Conservation (phyloP, 1,140 invertebrate genomes). For the Belonocnema kinseyi region DNA sequence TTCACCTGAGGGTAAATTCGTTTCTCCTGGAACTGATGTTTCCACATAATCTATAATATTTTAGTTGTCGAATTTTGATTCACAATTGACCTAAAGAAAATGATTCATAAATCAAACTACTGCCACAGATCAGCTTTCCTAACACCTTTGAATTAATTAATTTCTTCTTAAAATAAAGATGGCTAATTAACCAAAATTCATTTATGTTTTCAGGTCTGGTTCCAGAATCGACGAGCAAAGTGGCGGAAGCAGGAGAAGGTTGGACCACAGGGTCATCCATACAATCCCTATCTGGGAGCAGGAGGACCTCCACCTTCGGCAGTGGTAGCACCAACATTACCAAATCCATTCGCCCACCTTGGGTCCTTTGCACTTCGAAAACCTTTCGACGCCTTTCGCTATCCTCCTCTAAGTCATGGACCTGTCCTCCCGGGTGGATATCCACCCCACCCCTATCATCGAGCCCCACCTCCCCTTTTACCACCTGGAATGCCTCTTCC, state of each 20-base stretch:
- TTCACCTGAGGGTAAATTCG: background rate
- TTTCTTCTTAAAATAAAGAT: background rate
- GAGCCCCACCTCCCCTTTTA: conserved; percentile 79
- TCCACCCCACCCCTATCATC: conserved; percentile 78
- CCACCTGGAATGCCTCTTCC: conserved; percentile 81
- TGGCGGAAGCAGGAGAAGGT: conserved; percentile 96
- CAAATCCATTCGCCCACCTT: conserved; percentile 86
- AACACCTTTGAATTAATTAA: too few relatives aligned
- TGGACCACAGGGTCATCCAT: conserved; percentile 92
- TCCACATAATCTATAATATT: too few relatives aligned
- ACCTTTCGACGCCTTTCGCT: conserved; percentile 87
- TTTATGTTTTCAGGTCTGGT: conserved; percentile 89
- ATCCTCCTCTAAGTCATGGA: conserved; percentile 75
- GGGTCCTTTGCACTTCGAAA: conserved; percentile 84
- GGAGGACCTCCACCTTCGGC: conserved; percentile 77
- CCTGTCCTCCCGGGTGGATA: conserved; percentile 71
- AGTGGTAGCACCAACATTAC: conserved; percentile 82
- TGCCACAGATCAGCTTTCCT: too few relatives aligned
- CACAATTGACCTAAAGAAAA: too few relatives aligned
- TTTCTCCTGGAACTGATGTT: too few relatives aligned
- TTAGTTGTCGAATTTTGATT: too few relatives aligned
- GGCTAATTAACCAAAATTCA: conserved; percentile 20
- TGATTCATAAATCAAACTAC: too few relatives aligned
- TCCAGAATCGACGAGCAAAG: conserved; percentile 94
- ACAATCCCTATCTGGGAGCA: conserved; percentile 87